Conservation (phyloP, 1,140 invertebrate genomes). For the Myzus persicae region DNA sequence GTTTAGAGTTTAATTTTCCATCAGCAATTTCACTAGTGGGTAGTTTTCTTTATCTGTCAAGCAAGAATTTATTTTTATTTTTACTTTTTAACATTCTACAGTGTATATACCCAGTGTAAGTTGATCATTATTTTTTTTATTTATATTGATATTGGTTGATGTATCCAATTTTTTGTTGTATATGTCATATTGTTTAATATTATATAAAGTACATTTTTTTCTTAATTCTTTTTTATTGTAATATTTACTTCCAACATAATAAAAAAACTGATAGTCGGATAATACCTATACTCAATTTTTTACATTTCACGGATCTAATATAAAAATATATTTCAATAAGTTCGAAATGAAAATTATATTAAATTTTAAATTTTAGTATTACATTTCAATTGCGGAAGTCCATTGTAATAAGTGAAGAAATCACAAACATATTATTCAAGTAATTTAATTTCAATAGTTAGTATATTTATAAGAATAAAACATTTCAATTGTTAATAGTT, state of each 20-base stretch:
- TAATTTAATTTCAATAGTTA: background rate
- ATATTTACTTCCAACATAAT: background rate
- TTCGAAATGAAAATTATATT: background rate
- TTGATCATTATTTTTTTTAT: background rate
- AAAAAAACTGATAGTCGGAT: background rate
- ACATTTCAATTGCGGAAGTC: background rate
- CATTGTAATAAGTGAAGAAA: background rate
- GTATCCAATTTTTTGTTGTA: too few species aligned
- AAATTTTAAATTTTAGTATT: background rate
- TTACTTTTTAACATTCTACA: background rate
- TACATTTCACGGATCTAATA: background rate
- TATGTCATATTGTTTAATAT: background rate
- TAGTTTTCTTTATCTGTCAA: background rate
- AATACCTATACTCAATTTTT: background rate
- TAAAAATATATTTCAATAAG: background rate
- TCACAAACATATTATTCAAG: background rate
- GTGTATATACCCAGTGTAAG: background rate
- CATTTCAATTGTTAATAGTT: too few species aligned
- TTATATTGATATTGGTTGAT: background rate
- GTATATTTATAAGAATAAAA: background rate
- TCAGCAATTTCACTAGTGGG: background rate
- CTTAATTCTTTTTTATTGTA: background rate
- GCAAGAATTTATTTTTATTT: background rate
- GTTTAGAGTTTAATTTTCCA: background rate
- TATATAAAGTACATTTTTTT: background rate